Base-by-base conservation (phyloP, 2,888 invertebrate species). In the Malachius bipustulatus region DNA sequence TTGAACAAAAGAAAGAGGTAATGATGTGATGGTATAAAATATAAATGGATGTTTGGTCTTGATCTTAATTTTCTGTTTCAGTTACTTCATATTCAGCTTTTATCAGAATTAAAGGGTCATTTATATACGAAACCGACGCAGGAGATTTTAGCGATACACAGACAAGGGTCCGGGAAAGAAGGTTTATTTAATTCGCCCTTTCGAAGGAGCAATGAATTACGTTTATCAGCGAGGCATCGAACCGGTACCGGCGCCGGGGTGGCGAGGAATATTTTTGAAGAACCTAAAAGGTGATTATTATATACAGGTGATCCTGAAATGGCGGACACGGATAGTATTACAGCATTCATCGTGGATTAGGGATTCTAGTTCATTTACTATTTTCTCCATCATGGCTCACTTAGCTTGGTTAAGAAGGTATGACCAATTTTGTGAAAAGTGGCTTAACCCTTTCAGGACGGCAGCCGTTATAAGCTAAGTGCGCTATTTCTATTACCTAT, bases 41-140 rank as follows among this genome's bases (percentile, higher is more conserved):
- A 3, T 11, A 11, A 12, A 4, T 29, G 19, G 27, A 30, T 35
- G 13, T 19, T 40, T 12, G 16, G 16, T 14, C 14, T 27, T 16
- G n/a, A 16, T 19, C 28, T 32, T 36, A 11, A 37, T 41, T 16
- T 13, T 12, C 37, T 12, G 37, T 47, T 55, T 41, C 64, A 79
- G 65, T 73, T 77, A 58, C 61, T 84, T 11, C 78, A 79, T 54
- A 65, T 74, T 36, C 73, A 74, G 41, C 56, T 85, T 32, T 64
- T 82, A 28, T 73, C 76, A 40, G 84, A 85, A 57, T 61, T 87
- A 12, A 75, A 76, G 50, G 67, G 71, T 32, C 78, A 82, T 55
- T 65, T 87, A 30, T 87, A 85, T 57, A 51, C 47, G 4, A 58
- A 57, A 46, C 57, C 62, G n/a, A 55, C 60, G 16, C 61, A 61